These are phyloP conservation scores for Phyllostomus discolor DNA, from an alignment of 2,113 vertebrate species.

Conservation along the genomic window DNA sequence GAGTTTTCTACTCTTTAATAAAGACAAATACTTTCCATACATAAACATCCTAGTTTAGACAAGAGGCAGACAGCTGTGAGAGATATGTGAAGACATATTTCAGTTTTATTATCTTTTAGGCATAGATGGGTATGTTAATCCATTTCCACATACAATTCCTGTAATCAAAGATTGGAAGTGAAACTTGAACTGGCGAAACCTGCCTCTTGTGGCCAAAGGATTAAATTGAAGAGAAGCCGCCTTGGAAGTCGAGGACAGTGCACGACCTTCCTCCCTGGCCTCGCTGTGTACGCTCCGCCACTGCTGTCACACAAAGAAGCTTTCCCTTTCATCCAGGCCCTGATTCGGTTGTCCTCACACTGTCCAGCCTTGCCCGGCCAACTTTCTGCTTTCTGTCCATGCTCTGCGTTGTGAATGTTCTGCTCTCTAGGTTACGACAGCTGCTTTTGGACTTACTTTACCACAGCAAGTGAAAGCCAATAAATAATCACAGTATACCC, in stretches of 20 bases:
- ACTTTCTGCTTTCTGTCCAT: slow-evolving; percentile 37
- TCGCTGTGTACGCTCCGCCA: not conserved
- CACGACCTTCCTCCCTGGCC: slow-evolving; percentile 36
- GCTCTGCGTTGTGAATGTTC: slow-evolving; percentile 29
- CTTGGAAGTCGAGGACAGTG: slow-evolving; percentile 45
- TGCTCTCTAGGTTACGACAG: slow-evolving; percentile 58
- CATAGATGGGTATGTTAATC: slow-evolving; percentile 83
- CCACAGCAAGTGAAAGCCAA: slow-evolving; percentile 49
- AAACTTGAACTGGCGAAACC: slow-evolving; percentile 69
- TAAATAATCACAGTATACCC: slow-evolving; percentile 19
- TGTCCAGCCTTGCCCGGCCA: slow-evolving; percentile 55
- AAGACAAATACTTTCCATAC: not conserved
- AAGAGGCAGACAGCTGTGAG: slow-evolving; percentile 71
- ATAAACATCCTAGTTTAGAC: slow-evolving; percentile 10
- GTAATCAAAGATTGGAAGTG: slow-evolving; percentile 72
- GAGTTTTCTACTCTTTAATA: not conserved
- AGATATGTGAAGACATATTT: slow-evolving; percentile 81
- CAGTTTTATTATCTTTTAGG: slow-evolving; percentile 86
- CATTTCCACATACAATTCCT: slow-evolving; percentile 77
- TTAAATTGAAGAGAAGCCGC: slow-evolving; percentile 73
- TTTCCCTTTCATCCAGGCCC: not conserved
- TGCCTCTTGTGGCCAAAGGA: slow-evolving; percentile 52
- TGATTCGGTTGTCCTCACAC: not conserved
- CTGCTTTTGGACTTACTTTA: slow-evolving; percentile 65
- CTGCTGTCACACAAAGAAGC: not conserved